Percentiles rank a stretch among this genome's conserved stretches.
phyloP scores from a whole-genome alignment of 2,888 invertebrate genomes.

The Argyra leucocephala region DNA sequence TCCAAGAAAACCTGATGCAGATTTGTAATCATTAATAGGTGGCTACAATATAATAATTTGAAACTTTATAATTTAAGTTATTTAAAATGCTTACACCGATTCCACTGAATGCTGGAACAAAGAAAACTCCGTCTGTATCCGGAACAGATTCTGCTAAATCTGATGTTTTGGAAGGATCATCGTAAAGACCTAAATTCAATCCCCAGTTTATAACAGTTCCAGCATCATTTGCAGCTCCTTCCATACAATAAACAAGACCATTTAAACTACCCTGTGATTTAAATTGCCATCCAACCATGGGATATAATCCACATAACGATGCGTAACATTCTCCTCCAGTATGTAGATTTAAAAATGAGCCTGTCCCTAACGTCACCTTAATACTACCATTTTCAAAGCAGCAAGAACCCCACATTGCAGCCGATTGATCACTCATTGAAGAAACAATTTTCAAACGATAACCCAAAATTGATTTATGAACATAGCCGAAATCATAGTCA shows the following conservation, averaged over 20 bases:
- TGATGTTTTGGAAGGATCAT: slow-evolving; percentile 55
- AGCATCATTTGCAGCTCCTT: slow-evolving; percentile 81
- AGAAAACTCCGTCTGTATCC: slow-evolving; percentile 69
- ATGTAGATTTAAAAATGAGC: slow-evolving; percentile 78
- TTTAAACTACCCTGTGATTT: slow-evolving; percentile 16
- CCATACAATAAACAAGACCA: slow-evolving; percentile 60
- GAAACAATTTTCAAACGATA: slow-evolving; percentile 60
- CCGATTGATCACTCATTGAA: slow-evolving; percentile 59
- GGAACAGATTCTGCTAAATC: slow-evolving; percentile 57
- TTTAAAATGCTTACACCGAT: slow-evolving; percentile 54
- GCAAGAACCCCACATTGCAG: slow-evolving; percentile 79
- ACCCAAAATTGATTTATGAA: slow-evolving; percentile 61
- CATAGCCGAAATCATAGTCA: slow-evolving; percentile 61
- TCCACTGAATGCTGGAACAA: slow-evolving; percentile 84
- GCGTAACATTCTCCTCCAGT: slow-evolving; percentile 68
- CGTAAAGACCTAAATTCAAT: slow-evolving; percentile 56
- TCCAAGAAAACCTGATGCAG: slow-evolving; percentile 70
- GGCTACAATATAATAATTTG: slow-evolving; percentile 50
- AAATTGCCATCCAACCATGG: slow-evolving; percentile 75
- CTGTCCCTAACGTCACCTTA: slow-evolving; percentile 86
- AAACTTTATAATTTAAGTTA: slow-evolving; percentile 6
- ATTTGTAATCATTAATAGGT: slow-evolving; percentile 77
- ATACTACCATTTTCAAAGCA: slow-evolving; percentile 69
- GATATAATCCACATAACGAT: slow-evolving; percentile 77
- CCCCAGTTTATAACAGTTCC: slow-evolving; percentile 84